These are phyloP conservation scores for Myiothlypis coronata DNA, from an alignment of 2,797 vertebrate genomes.

Conservation along the genomic window DNA sequence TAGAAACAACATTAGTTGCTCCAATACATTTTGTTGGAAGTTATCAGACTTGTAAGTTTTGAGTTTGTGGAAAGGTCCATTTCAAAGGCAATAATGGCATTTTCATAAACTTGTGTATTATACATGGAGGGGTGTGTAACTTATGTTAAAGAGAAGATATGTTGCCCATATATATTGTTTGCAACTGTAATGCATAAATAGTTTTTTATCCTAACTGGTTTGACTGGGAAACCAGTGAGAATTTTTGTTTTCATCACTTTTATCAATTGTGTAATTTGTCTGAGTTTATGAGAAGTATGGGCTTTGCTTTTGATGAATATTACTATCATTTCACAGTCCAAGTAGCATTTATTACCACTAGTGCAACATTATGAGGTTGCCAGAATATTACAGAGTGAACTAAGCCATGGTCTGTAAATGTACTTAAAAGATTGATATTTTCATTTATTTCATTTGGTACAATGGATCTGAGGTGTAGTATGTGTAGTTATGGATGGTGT, in stretches of 20 bases:
- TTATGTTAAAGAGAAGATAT: not conserved
- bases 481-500: not conserved
- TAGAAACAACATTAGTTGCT: not conserved
- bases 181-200: not conserved
- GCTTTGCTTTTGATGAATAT: not conserved
- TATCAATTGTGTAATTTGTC: not conserved
- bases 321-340: not conserved
- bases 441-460: not conserved
- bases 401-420: not conserved
- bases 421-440: not conserved
- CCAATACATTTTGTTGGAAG: not conserved
- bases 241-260: not conserved
- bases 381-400: not conserved
- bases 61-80: not conserved
- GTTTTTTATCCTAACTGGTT: not conserved
- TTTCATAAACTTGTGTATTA: not conserved
- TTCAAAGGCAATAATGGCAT: not conserved
- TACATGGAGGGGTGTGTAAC: rapidly evolving
- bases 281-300: not conserved
- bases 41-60: not conserved
- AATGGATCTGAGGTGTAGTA: not conserved
- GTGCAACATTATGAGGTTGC: not conserved
- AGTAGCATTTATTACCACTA: not conserved
- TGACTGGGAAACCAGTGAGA: not conserved
- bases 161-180: not conserved